Percentiles rank a stretch among this genome's conserved stretches.
Conservation (phyloP, 1,140 invertebrate genomes). For the Lutraria rhynchaena region DNA sequence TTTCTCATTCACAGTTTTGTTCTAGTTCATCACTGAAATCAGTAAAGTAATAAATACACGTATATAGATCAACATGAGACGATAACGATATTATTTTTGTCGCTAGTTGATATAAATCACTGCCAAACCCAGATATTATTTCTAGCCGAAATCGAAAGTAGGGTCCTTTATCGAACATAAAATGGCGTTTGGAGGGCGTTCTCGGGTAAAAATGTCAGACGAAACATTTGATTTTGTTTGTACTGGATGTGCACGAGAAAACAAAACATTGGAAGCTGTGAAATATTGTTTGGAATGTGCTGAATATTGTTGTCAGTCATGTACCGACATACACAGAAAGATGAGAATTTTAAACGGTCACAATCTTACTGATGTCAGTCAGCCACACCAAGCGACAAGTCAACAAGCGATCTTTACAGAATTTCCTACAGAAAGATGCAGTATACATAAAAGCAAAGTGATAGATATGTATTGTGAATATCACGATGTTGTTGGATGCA, state of each 20-base stretch:
- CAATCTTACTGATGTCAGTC: background rate
- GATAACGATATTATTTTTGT: too few relatives aligned
- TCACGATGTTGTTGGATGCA: background rate
- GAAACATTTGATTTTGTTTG: slow-evolving; percentile 11
- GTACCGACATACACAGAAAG: background rate
- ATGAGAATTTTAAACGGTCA: background rate
- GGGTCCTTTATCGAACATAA: background rate
- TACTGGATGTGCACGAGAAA: background rate
- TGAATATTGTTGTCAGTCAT: slow-evolving; percentile 16
- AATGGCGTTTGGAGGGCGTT: slow-evolving; percentile 14
- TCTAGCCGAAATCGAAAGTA: too few relatives aligned
- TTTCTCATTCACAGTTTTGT: too few relatives aligned
- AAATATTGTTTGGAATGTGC: slow-evolving; percentile 29
- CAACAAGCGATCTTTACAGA: background rate
- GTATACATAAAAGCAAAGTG: background rate
- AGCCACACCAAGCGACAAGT: background rate
- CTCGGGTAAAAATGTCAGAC: background rate
- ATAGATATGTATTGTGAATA: slow-evolving; percentile 15
- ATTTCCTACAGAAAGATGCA: slow-evolving; percentile 17
- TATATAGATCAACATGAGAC: too few relatives aligned
- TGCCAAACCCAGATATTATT: too few relatives aligned
- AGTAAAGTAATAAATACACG: too few relatives aligned
- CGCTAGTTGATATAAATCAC: too few relatives aligned
- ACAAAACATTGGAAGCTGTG: background rate
- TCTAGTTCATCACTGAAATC: too few relatives aligned